Evolutionary conservation across 1,140 invertebrate genomes (phyloP).

Genomic region (Rhyacophila brunnea): DNA sequence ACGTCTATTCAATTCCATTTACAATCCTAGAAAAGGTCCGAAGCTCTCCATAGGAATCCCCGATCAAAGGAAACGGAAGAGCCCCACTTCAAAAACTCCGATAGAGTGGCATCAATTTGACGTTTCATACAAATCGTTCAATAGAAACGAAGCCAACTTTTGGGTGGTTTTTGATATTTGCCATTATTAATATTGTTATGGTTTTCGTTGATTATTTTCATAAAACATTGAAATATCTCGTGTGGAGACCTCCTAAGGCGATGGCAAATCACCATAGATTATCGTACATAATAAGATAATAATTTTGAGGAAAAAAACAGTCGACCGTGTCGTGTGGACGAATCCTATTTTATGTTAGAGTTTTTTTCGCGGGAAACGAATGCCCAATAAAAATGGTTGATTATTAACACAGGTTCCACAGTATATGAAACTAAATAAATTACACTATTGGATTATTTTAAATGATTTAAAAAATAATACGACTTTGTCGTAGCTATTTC

Average conservation of each 20-base stretch:
- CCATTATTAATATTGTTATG: slow-evolving; percentile 19
- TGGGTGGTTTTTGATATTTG: slow-evolving; percentile 31
- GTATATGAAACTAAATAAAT: no score
- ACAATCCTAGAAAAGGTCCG: slow-evolving; percentile 9
- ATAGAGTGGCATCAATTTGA: slow-evolving; percentile 31
- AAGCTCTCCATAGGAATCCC: slow-evolving; percentile 27
- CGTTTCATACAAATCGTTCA: slow-evolving; percentile 7
- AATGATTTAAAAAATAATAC: no score
- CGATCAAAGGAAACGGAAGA: slow-evolving; percentile 24
- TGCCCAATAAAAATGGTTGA: not conserved
- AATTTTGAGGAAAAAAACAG: slow-evolving; percentile 28
- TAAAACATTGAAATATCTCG: slow-evolving; percentile 11
- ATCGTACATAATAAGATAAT: slow-evolving; percentile 33
- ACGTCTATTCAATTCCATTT: slow-evolving; percentile 28
- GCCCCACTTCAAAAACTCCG: slow-evolving; percentile 22
- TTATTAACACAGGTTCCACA: no score
- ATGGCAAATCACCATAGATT: slow-evolving; percentile 34
- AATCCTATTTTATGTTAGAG: not conserved
- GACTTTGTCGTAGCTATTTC: no score
- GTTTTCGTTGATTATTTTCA: slow-evolving; percentile 2
- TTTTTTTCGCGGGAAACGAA: not conserved
- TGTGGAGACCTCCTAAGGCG: slow-evolving; percentile 29
- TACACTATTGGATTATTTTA: no score
- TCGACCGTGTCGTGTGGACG: slow-evolving; percentile 9
- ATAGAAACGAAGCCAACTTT: slow-evolving; percentile 23